Base-by-base conservation (phyloP, 30 jellyfish, hydroid and myxozoan species). In the Aurelia sp. region DNA sequence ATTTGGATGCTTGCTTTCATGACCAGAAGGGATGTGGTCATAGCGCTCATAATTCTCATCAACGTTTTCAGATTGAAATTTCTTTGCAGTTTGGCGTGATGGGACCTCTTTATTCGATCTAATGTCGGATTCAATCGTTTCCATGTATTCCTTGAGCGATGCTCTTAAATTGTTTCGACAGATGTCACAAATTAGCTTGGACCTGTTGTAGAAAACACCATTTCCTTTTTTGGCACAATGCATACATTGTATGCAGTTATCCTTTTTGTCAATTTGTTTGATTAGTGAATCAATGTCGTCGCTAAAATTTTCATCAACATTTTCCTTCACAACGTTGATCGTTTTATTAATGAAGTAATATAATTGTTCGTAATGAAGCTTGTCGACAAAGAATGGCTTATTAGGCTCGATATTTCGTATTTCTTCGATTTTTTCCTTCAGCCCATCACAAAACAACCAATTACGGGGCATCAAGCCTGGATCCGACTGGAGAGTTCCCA, bases 201-300 rank as follows among this genome's bases (percentile, higher is more conserved):
- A 66, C 50, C 41, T 66, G 5, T 35, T 35, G 16, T 66, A 66
- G 16, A 20, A 47, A 18, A 66, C 50, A 66, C 77, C 77, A 20
- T 66, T 20, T 20, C 77, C 50, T 20, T 35, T 20, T 8, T 66
- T 66, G 8, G 77, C 77, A 66, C 77, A 66, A 47, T 66, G 38
- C 77, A 66, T 66, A 17, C 77, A 66, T 27, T 66, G 77, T 16
- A 66, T 66, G 50, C 77, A n/a, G 41, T 66, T 66, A 20, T 66
- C 77, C 57, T 66, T 47, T 27, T 18, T 10, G 8, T 66, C 77
- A 4, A 66, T 16, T 11, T 2, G 40, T 72, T 72, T 7, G 74
- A 72, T 40, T n/a, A 24, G 40, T n/a, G 50, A 2, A 2, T 41
- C 52, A 41, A 41, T 41, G 52, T 41, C 52, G 7, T 41, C 52